These are phyloP conservation scores for Porites lutea DNA, from an alignment of 64 coral and sea anemone species.

Conservation along the genomic window DNA sequence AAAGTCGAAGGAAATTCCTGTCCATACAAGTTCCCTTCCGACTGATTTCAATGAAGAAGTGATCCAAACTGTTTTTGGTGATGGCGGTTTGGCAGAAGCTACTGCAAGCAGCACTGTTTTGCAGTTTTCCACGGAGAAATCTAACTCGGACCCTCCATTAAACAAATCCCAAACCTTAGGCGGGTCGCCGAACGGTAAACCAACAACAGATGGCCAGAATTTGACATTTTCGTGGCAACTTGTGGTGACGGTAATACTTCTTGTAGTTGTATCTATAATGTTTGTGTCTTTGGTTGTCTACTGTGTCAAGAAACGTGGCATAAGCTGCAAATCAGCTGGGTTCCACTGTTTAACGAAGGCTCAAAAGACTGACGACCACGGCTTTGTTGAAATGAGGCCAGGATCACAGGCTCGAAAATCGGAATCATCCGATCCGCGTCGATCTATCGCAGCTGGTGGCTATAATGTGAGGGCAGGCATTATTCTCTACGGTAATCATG, in stretches of 20 bases:
- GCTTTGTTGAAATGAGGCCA: background rate
- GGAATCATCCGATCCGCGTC: background rate
- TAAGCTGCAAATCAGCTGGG: too few species aligned
- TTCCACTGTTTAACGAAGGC: background rate
- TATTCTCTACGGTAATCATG: background rate
- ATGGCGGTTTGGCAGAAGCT: background rate
- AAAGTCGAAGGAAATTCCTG: background rate
- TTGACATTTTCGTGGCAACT: background rate
- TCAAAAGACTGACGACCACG: background rate
- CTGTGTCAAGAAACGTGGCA: background rate
- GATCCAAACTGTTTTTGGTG: background rate
- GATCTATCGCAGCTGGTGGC: slow-evolving; percentile 6
- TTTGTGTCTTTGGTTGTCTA: background rate
- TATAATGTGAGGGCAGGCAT: slow-evolving; percentile 19
- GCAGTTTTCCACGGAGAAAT: background rate
- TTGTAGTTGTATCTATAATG: background rate
- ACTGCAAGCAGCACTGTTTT: background rate
- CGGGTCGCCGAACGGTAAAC: background rate
- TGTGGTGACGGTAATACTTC: background rate
- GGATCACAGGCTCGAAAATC: background rate
- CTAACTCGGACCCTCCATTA: background rate
- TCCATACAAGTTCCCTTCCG: background rate
- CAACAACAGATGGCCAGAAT: background rate
- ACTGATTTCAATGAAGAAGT: background rate
- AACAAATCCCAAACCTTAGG: background rate